Conservation (phyloP, 2,888 invertebrate genomes). For the Acronicta alni region DNA sequence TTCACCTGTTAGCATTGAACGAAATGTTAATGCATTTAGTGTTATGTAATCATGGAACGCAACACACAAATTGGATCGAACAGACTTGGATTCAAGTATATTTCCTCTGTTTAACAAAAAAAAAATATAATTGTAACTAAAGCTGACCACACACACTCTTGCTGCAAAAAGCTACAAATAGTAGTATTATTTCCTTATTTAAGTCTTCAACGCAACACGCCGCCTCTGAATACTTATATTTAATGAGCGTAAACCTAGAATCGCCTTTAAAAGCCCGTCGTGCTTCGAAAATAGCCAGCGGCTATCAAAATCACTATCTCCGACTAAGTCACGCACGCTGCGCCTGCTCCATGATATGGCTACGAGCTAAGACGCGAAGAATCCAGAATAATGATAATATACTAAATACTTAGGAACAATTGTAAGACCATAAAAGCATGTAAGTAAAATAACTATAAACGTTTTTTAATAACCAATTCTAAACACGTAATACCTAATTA, state of each 20-base stretch:
- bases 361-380: constrained; percentile 51
- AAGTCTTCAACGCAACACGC: constrained; percentile 35
- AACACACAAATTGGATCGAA: constrained; percentile 1
- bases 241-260: constrained; percentile 53
- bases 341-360: constrained; percentile 59
- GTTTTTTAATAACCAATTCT: background rate
- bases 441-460: constrained; percentile 2
- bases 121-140: background rate
- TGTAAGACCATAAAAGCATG: constrained; percentile 1
- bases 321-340: constrained; percentile 72
- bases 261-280: constrained; percentile 57
- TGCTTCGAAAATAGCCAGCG: constrained; percentile 67
- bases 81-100: background rate
- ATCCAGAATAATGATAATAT: constrained; percentile 19
- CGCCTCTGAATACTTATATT: constrained; percentile 38
- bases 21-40: constrained; percentile 40
- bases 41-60: constrained; percentile 17
- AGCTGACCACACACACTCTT: no score
- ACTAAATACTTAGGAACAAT: constrained; percentile 22
- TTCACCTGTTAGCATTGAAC: constrained; percentile 56
- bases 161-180: background rate
- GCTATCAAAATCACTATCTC: constrained; percentile 69
- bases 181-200: constrained; percentile 16
- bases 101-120: constrained; percentile 1
- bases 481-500: constrained; percentile 20